Percentiles rank a stretch among this genome's conserved stretches.
These are phyloP conservation scores for Gastracanthus pulcherrimus DNA, from an alignment of 2,888 invertebrate species.

Conservation along the genomic window DNA sequence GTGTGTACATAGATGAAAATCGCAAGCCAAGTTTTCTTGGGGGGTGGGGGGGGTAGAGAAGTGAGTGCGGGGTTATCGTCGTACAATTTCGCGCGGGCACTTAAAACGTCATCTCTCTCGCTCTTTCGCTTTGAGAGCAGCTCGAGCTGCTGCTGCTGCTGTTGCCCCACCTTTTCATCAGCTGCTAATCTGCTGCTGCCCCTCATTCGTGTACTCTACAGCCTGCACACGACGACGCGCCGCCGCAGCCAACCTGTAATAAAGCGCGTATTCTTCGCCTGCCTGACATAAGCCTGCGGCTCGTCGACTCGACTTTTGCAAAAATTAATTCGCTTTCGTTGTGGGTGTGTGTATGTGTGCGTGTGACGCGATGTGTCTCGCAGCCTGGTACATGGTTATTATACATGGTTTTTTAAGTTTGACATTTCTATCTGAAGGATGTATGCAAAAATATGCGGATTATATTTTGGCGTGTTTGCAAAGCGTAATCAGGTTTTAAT, in stretches of 20 bases:
- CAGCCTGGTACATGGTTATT: neutral
- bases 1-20: constrained; percentile 47
- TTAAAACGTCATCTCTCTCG: constrained; percentile 71
- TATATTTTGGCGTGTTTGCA: neutral
- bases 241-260: constrained; percentile 1
- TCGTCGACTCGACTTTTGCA: neutral
- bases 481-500: too few relatives aligned
- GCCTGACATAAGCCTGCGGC: too few relatives aligned
- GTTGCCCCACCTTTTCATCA: constrained; percentile 74
- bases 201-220: too few relatives aligned
- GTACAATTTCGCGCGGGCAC: constrained; percentile 72
- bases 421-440: neutral
- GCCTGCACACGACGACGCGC: constrained; percentile 8
- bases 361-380: neutral
- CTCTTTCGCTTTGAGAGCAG: constrained; percentile 61
- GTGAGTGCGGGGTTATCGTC: constrained; percentile 64
- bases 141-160: too few relatives aligned
- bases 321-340: constrained; percentile 3
- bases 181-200: constrained; percentile 66
- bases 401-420: neutral
- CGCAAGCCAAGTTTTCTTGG: neutral
- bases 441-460: neutral
- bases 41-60: neutral
- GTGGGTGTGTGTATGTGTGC: too few relatives aligned
- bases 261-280: neutral